Percentiles rank a stretch among this genome's conserved stretches.
These are phyloP conservation scores for Lamprotornis superbus DNA, from an alignment of 2,113 vertebrate genomes.

Conservation along the genomic window DNA sequence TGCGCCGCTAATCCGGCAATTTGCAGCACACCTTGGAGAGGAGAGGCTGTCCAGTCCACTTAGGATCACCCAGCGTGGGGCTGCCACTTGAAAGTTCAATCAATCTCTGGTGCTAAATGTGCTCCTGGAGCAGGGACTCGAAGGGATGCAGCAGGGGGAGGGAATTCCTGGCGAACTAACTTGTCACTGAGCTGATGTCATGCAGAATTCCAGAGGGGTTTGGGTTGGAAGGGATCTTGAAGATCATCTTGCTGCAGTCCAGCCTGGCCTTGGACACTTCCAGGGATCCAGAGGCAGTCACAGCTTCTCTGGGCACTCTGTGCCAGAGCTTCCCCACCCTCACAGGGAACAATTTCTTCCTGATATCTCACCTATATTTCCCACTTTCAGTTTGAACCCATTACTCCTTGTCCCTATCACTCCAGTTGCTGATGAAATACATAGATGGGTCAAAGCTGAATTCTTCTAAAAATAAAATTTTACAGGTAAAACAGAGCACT, in stretches of 20 bases:
- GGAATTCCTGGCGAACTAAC: neutral
- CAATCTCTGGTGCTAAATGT: neutral
- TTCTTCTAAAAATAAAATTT: neutral
- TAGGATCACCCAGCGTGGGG: neutral
- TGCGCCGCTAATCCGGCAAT: neutral
- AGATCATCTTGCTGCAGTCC: neutral
- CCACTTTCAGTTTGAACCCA: neutral
- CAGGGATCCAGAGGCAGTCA: neutral
- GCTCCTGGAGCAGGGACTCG: fast-evolving
- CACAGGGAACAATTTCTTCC: neutral
- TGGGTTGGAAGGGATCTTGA: neutral
- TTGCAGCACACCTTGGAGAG: neutral
- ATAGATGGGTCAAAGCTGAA: neutral
- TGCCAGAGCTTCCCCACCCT: neutral
- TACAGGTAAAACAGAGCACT: neutral
- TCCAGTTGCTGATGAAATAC: neutral
- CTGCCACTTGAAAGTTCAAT: neutral
- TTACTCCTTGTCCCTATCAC: neutral
- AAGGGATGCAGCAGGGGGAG: neutral
- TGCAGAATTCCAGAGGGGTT: neutral
- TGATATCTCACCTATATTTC: neutral
- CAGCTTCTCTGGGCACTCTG: neutral
- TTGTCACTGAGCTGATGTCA: fast-evolving
- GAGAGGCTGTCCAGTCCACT: neutral
- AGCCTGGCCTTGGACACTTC: fast-evolving